A percentile compares a stretch with the other conserved stretches of the same genome.
phyloP scores from a whole-genome alignment of 2,113 vertebrate species.

The Xerus inauris region DNA sequence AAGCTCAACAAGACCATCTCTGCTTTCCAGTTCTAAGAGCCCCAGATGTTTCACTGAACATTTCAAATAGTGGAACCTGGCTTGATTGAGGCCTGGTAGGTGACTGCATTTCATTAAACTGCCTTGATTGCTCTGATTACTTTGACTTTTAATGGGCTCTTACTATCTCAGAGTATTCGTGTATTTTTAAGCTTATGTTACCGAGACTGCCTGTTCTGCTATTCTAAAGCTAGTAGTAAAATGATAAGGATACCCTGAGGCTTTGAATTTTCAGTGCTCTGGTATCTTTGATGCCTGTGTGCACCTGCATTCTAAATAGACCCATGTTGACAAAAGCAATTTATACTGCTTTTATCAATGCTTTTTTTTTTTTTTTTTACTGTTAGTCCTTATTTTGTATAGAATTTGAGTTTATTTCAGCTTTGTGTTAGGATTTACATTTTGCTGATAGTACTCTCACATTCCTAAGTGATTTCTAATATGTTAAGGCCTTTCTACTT shows the following conservation, averaged over 20 bases:
- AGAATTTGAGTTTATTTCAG: conserved; percentile 28
- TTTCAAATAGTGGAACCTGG: neutral
- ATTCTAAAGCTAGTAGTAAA: neutral
- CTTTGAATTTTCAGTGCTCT: neutral
- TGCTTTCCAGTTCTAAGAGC: neutral
- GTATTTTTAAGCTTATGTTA: neutral
- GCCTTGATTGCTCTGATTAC: neutral
- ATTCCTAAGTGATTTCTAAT: neutral
- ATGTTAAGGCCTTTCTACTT: conserved; percentile 8
- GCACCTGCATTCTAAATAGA: neutral
- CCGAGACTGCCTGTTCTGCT: neutral
- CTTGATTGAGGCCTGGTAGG: neutral
- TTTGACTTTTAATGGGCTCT: neutral
- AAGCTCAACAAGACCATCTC: neutral
- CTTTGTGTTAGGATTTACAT: neutral
- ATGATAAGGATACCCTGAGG: neutral
- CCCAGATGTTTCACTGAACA: neutral
- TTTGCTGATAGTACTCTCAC: neutral
- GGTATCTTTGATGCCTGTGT: neutral
- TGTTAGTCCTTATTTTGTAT: neutral
- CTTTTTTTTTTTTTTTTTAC: neutral
- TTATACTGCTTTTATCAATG: neutral
- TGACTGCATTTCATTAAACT: neutral
- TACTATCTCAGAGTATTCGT: neutral
- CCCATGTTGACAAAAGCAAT: neutral